These are phyloP conservation scores for Lasioglossum oenotherae DNA, from an alignment of 2,888 invertebrate genomes.

Conservation along the genomic window DNA sequence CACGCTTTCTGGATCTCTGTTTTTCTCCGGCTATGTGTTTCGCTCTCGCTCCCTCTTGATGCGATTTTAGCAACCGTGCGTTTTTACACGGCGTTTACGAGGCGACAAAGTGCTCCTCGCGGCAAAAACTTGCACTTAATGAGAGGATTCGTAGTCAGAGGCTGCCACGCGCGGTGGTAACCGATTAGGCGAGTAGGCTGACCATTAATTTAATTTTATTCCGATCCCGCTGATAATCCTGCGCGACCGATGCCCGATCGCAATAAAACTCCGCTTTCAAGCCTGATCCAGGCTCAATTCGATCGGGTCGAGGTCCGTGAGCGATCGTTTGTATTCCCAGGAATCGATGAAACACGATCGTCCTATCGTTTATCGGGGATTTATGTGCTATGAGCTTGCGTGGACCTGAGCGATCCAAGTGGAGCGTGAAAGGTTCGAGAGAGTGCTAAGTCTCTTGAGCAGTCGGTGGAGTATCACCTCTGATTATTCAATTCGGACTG, in stretches of 20 bases:
- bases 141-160: slow-evolving; percentile 9
- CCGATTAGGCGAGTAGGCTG: background rate
- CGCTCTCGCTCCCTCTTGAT: background rate
- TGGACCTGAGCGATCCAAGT: background rate
- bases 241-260: background rate
- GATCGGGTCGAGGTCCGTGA: background rate
- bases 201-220: slow-evolving; percentile 7
- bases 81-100: slow-evolving; percentile 16
- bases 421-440: background rate
- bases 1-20: background rate
- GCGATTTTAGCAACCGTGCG: slow-evolving; percentile 4
- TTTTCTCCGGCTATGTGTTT: background rate
- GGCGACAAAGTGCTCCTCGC: slow-evolving; percentile 11
- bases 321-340: background rate
- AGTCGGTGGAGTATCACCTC: background rate
- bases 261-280: background rate
- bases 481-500: background rate
- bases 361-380: background rate
- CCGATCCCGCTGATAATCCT: background rate
- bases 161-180: background rate
- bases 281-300: background rate
- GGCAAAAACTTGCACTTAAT: slow-evolving; percentile 15
- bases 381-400: background rate
- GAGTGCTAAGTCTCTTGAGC: background rate
- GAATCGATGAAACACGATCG: background rate